These are phyloP conservation scores for Onchidella celtica DNA, from an alignment of 2,888 invertebrate species.

Conservation along the genomic window DNA sequence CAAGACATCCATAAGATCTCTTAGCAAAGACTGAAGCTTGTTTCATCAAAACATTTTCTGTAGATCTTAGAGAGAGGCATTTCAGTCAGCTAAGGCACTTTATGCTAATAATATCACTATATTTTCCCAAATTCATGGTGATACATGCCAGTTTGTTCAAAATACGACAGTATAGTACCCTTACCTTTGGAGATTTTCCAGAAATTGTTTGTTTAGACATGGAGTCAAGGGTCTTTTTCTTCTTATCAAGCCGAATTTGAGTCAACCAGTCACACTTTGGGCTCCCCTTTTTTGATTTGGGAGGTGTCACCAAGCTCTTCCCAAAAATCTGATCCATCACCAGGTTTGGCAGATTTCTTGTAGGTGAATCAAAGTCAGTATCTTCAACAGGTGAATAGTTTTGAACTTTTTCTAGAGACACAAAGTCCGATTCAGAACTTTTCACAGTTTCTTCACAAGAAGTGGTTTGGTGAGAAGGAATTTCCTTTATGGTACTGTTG, in stretches of 20 bases:
- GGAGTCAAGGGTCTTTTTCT: constrained; percentile 15
- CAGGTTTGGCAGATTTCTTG: constrained; percentile 65
- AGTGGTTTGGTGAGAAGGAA: background rate
- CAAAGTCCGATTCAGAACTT: background rate
- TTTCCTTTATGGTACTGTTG: background rate
- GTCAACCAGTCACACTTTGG: constrained; percentile 65
- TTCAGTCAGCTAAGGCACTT: no score
- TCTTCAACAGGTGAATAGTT: background rate
- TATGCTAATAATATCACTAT: no score
- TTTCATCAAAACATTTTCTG: no score
- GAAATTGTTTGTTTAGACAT: background rate
- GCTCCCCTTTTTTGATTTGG: constrained; percentile 22
- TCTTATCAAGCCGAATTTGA: constrained; percentile 56
- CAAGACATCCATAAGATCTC: no score
- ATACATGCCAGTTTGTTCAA: no score
- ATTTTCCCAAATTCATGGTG: no score
- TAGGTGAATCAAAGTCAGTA: constrained; percentile 56
- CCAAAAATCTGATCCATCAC: constrained; percentile 58
- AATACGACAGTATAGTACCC: no score
- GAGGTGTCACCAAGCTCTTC: constrained; percentile 41
- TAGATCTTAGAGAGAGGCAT: no score
- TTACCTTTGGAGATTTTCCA: constrained; percentile 44
- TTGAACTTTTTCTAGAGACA: background rate
- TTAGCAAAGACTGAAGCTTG: no score
- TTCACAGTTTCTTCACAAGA: no score